These are phyloP conservation scores for Perithous albicinctus DNA, from an alignment of 2,888 invertebrate species.

Conservation along the genomic window DNA sequence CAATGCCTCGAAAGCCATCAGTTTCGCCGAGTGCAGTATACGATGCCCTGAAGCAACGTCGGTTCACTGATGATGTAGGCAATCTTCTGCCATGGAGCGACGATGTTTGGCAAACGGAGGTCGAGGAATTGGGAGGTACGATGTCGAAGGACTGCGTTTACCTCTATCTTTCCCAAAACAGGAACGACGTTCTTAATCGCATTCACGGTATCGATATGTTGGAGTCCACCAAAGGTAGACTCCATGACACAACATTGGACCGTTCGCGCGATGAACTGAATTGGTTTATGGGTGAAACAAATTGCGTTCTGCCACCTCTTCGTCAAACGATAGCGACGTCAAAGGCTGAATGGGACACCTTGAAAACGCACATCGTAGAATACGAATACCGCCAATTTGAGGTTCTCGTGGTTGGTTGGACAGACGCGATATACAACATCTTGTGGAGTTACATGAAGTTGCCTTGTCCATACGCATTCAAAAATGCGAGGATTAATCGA, in stretches of 20 bases:
- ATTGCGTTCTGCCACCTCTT: slow-evolving; percentile 36
- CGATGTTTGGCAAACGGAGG: slow-evolving; percentile 50
- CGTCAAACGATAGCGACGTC: slow-evolving; percentile 33
- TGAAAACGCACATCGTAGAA: slow-evolving; percentile 35
- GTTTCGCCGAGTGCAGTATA: slow-evolving; percentile 38
- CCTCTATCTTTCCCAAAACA: slow-evolving; percentile 53
- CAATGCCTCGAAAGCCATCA: slow-evolving; percentile 60
- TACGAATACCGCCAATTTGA: slow-evolving; percentile 56
- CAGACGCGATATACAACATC: slow-evolving; percentile 55
- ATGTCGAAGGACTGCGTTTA: slow-evolving; percentile 59
- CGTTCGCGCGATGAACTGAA: slow-evolving; percentile 37
- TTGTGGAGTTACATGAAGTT: slow-evolving; percentile 64
- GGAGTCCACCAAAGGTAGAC: not conserved
- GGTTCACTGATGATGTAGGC: slow-evolving; percentile 39
- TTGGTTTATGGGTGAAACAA: slow-evolving; percentile 52
- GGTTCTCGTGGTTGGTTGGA: slow-evolving; percentile 57
- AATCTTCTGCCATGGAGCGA: slow-evolving; percentile 55
- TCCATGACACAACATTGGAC: not conserved
- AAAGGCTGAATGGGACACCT: slow-evolving; percentile 30
- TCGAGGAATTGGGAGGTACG: slow-evolving; percentile 22
- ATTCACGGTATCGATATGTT: slow-evolving; percentile 47
- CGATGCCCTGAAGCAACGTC: slow-evolving; percentile 43
- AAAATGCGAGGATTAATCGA: slow-evolving; percentile 61
- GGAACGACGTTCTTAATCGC: slow-evolving; percentile 50
- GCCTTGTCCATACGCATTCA: slow-evolving; percentile 66